Evolutionary conservation across 2,888 invertebrate genomes (phyloP), one percentile per base, ranked within the genome.

Genomic region (Trachelus iudaicus): DNA sequence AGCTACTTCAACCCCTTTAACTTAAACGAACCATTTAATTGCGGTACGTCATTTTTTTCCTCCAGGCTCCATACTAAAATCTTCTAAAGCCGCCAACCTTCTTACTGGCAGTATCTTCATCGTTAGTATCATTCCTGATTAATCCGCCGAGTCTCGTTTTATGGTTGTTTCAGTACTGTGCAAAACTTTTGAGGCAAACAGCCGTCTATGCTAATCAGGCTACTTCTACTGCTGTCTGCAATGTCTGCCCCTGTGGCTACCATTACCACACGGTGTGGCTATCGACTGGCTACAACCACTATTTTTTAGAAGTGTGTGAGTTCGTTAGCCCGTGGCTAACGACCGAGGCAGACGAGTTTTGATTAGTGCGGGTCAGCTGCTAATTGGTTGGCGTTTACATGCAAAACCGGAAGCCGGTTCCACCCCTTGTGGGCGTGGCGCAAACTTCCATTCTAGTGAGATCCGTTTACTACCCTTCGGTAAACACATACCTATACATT

Each of bases 11-110:
- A 90, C 90, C 90, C 90, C 86, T 88, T 84, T 79, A 83, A 79
- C 80, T 83, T 84, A 85, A 89, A 89, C 82, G 85, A 84, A 83
- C 82, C 88, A 86, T 87, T 89, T 90, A 90, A 90, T 90, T 87
- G 88, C 81, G 81, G 84, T 83, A 82, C 81, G 82, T 84, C 79
- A 79, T 82, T 83, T 88, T 86, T 86, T 85, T 73, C 73, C 75
- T 40, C 23, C 40, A 23, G 15, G 23, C 15, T 40, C 6, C 40
- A 9, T 40, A 40, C 23, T 40, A 40, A 23, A 23, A 40, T 40
- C 23, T 40, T 40, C 40, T 23, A 40, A 23, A 40, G 23, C 40
- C 40, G 40, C 40, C 40, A 15, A 23, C 40, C 23, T 40, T 40
- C 40, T 40, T 15, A 40, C 40, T 40, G 40, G 1, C 23, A 40